These are phyloP conservation scores for Eilema griseolum DNA, from an alignment of 2,888 invertebrate genomes.

Conservation along the genomic window DNA sequence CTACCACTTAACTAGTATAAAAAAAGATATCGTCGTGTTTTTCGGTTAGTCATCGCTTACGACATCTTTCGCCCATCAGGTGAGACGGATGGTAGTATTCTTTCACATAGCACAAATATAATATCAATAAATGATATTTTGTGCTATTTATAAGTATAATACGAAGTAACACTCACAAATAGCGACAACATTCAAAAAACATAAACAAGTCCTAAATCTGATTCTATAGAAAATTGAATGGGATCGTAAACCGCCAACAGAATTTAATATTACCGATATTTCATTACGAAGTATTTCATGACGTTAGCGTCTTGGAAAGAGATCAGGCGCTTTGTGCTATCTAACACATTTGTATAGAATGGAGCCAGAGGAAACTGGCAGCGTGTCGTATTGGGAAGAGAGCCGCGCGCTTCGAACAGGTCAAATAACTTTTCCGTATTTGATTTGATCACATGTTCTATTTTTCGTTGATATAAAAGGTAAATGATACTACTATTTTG, in stretches of 20 bases:
- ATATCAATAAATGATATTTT: too few species aligned
- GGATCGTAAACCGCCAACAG: conserved; percentile 28
- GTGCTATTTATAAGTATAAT: background rate
- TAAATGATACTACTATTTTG: background rate
- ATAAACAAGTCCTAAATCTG: conserved; percentile 35
- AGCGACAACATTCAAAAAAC: conserved; percentile 22
- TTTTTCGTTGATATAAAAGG: background rate
- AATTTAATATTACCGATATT: conserved; percentile 51
- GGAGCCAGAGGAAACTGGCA: background rate
- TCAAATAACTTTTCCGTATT: background rate
- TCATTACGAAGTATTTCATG: conserved; percentile 45
- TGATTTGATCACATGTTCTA: background rate
- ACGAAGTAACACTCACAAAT: conserved; percentile 11
- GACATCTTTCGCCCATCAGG: too few species aligned
- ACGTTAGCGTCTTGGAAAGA: conserved; percentile 32
- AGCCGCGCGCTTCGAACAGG: background rate
- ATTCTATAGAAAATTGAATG: conserved; percentile 41
- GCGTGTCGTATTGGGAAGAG: background rate
- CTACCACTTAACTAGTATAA: too few species aligned
- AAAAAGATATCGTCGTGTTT: too few species aligned
- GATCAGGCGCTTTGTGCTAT: conserved; percentile 19
- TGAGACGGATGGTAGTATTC: too few species aligned
- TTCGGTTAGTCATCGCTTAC: too few species aligned
- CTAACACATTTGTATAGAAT: conserved; percentile 12
- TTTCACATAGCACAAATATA: too few species aligned